Percentiles rank a stretch among this genome's conserved stretches.
These are phyloP conservation scores for Tetrax tetrax DNA, from an alignment of 2,113 vertebrate genomes.

Conservation along the genomic window DNA sequence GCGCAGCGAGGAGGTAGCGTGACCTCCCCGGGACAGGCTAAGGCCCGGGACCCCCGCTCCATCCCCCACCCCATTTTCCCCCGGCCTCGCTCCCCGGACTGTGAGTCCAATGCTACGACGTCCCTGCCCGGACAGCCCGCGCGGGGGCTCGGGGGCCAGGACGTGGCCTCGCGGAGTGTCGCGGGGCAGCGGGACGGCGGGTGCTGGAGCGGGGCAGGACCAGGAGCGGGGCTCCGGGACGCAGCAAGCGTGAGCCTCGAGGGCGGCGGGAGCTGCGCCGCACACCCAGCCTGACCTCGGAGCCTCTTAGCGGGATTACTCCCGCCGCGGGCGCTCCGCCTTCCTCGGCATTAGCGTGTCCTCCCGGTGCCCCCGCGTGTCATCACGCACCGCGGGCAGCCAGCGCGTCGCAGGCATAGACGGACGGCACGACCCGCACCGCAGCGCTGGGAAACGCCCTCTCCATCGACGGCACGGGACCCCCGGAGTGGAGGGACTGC, in stretches of 20 bases:
- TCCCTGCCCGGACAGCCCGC: not conserved
- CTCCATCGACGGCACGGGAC: not conserved
- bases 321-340: not conserved
- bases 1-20: not conserved
- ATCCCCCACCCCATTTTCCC: not conserved
- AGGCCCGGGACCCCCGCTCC: not conserved
- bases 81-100: accelerated
- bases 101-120: accelerated
- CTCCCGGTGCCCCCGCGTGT: not conserved
- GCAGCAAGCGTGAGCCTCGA: accelerated
- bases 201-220: not conserved
- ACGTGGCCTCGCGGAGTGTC: accelerated
- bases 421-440: accelerated
- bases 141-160: accelerated
- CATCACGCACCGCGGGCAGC: not conserved
- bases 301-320: constrained; percentile 40
- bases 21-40: not conserved
- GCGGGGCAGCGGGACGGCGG: not conserved
- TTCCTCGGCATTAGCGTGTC: not conserved
- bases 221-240: not conserved
- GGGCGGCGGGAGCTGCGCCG: not conserved
- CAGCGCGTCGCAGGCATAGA: not conserved
- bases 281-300: not conserved
- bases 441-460: not conserved
- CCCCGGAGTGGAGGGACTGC: not conserved